phyloP scores from a whole-genome alignment of 2,888 invertebrate genomes.

The Clepsis dumicolana region DNA sequence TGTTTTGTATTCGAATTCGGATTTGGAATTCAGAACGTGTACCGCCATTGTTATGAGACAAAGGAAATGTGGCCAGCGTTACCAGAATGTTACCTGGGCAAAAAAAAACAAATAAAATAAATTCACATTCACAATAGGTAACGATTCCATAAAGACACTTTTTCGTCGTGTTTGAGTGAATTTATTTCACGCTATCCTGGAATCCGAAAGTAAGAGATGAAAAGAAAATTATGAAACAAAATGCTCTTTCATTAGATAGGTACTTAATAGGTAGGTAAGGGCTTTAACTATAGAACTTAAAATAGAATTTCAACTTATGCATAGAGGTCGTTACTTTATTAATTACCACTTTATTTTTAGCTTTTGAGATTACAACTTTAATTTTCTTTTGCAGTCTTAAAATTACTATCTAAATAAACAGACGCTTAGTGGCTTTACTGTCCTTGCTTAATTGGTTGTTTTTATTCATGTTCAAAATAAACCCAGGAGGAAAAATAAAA shows the following conservation, averaged over 20 bases:
- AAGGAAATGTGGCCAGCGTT: conserved; percentile 48
- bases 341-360: conserved; percentile 6
- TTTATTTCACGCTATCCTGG: background rate
- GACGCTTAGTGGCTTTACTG: background rate
- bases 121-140: background rate
- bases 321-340: background rate
- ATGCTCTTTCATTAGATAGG: background rate
- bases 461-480: too few species aligned
- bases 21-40: conserved; percentile 52
- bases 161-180: background rate
- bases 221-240: background rate
- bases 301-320: background rate
- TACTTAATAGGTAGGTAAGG: background rate
- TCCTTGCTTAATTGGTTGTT: background rate
- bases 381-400: background rate
- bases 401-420: background rate
- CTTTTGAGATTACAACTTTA: background rate
- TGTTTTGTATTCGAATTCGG: conserved; percentile 42
- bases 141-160: background rate
- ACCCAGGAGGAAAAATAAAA: too few species aligned
- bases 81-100: conserved; percentile 10
- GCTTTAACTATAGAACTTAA: background rate
- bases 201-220: background rate
- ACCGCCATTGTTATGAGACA: conserved; percentile 49
- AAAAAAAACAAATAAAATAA: conserved; percentile 7